A percentile compares a stretch with the other conserved stretches of the same genome.
phyloP scores from a whole-genome alignment of 2,113 vertebrate species.

The Oceanodroma tethys region DNA sequence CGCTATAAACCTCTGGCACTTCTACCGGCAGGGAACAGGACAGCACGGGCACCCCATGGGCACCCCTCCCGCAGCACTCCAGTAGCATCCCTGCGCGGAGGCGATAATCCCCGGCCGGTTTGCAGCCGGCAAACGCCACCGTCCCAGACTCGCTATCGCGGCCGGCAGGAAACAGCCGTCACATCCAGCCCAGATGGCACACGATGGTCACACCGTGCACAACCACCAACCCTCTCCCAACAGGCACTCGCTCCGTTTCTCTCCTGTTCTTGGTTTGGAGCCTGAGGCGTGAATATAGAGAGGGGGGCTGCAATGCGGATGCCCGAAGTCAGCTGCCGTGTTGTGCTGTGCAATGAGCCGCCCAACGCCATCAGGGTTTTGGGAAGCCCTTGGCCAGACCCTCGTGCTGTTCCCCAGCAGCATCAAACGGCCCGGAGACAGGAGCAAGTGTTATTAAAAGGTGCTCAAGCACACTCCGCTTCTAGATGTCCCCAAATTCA shows the following conservation, averaged over 20 bases:
- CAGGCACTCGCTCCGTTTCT: background rate
- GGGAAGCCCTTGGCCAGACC: background rate
- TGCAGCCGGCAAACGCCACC: fast-evolving
- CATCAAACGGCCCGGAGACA: too few species aligned
- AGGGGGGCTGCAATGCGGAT: fast-evolving
- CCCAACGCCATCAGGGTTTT: fast-evolving
- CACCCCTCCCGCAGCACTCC: background rate
- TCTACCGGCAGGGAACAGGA: background rate
- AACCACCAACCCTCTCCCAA: background rate
- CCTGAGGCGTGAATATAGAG: background rate
- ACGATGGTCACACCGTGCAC: too few species aligned
- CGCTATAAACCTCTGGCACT: background rate
- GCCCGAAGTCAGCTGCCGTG: fast-evolving
- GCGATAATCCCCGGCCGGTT: background rate
- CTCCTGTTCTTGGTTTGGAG: background rate
- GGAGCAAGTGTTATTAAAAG: too few species aligned
- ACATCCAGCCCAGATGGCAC: fast-evolving
- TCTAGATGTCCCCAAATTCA: background rate
- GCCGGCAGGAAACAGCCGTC: background rate
- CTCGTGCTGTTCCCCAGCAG: background rate
- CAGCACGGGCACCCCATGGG: fast-evolving
- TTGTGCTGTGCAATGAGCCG: too few species aligned
- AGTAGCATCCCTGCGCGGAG: background rate
- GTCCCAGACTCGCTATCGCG: fast-evolving
- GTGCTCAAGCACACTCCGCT: background rate